These are phyloP conservation scores for Sinella curviseta DNA, from an alignment of 1,140 invertebrate genomes.

Conservation along the genomic window DNA sequence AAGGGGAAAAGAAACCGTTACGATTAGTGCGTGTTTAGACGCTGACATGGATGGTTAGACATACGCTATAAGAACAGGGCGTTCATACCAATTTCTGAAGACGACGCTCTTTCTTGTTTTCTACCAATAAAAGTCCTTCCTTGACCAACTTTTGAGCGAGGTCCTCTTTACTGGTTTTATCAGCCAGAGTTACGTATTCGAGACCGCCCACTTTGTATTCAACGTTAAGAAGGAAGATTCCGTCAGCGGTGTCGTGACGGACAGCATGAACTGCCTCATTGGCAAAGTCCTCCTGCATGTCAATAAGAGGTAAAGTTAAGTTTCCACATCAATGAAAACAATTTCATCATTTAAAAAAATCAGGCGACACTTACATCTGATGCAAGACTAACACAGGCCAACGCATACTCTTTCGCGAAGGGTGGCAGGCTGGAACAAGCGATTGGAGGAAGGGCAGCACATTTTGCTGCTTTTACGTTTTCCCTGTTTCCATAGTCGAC, in stretches of 20 bases:
- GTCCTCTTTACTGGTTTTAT: constrained; percentile 74
- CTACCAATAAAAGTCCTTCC: constrained; percentile 81
- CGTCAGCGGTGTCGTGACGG: constrained; percentile 58
- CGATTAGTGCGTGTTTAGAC: too few relatives aligned
- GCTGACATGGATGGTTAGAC: too few relatives aligned
- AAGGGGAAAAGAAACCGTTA: too few relatives aligned
- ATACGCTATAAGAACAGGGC: too few relatives aligned
- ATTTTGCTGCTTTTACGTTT: constrained; percentile 61
- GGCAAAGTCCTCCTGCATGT: constrained; percentile 69
- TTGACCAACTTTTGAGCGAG: constrained; percentile 79
- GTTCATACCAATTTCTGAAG: constrained; percentile 71
- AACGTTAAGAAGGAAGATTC: constrained; percentile 71
- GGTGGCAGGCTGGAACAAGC: constrained; percentile 73
- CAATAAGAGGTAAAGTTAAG: constrained; percentile 12
- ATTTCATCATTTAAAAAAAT: constrained; percentile 28
- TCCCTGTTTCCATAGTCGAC: constrained; percentile 95
- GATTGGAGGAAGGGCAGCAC: constrained; percentile 71
- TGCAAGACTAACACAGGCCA: constrained; percentile 81
- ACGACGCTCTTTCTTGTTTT: constrained; percentile 75
- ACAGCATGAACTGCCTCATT: constrained; percentile 73
- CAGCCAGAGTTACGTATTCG: constrained; percentile 71
- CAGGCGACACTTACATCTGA: constrained; percentile 66
- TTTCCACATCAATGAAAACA: not conserved
- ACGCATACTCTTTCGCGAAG: constrained; percentile 80
- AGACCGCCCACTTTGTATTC: constrained; percentile 67